Conservation (phyloP, 2,113 vertebrate genomes). For the Tupaia chinensis region DNA sequence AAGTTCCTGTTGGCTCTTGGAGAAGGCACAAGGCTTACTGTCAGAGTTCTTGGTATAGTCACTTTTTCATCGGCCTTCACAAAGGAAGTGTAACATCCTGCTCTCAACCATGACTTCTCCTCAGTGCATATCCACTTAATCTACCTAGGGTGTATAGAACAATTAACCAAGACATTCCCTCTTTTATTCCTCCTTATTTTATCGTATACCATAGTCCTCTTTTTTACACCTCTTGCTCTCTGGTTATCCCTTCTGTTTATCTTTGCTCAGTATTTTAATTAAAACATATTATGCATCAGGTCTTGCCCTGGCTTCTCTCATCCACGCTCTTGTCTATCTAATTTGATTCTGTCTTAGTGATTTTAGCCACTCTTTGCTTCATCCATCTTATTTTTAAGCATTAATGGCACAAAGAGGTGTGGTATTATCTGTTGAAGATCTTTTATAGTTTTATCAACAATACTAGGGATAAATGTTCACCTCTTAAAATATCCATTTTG, state of each 20-base stretch:
- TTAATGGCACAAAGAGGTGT: too few relatives aligned
- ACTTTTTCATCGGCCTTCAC: neutral
- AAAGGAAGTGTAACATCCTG: neutral
- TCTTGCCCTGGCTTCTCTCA: neutral
- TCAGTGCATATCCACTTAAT: neutral
- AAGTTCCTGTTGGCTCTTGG: neutral
- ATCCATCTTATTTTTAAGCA: neutral
- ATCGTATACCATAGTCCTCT: neutral
- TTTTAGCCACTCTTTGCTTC: neutral
- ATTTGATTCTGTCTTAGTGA: neutral
- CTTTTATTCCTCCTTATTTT: neutral
- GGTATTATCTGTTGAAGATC: too few relatives aligned
- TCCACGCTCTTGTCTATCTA: neutral
- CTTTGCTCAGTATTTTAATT: neutral
- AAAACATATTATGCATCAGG: neutral
- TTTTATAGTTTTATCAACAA: too few relatives aligned
- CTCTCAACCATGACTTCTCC: neutral
- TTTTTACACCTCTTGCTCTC: neutral
- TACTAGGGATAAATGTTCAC: too few relatives aligned
- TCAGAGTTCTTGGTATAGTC: neutral
- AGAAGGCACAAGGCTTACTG: neutral
- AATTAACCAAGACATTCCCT: neutral
- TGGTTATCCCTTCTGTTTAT: neutral
- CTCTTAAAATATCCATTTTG: too few relatives aligned
- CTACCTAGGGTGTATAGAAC: neutral